Evolutionary conservation across 2,797 vertebrate species (phyloP).

Genomic region (Smutsia gigantea): DNA sequence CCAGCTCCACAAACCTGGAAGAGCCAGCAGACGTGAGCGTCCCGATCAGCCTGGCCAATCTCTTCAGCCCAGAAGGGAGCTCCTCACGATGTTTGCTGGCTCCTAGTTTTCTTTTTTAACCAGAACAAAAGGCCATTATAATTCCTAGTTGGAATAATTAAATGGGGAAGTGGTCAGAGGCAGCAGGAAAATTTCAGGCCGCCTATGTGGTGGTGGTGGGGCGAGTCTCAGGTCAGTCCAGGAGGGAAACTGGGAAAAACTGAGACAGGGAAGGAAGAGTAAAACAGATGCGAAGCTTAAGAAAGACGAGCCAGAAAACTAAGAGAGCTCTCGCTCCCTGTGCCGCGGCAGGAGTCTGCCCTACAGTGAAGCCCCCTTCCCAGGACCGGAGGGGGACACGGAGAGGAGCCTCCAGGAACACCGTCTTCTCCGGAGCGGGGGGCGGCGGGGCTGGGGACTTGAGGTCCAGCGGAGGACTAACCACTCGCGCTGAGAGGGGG

Average conservation of each 20-base stretch:
- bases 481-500: neutral
- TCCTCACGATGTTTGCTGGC: neutral
- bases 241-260: conserved; percentile 54
- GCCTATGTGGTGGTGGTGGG: neutral
- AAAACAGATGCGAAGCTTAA: conserved; percentile 35
- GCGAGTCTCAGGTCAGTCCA: conserved; percentile 19
- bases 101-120: neutral
- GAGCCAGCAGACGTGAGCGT: neutral
- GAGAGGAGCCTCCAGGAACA: too few relatives aligned
- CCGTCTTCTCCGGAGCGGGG: neutral
- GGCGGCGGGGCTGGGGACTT: too few relatives aligned
- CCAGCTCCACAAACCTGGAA: neutral
- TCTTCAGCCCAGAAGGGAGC: neutral
- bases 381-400: neutral
- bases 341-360: conserved; percentile 1
- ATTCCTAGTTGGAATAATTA: conserved; percentile 49
- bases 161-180: neutral
- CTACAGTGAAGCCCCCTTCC: neutral
- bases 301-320: neutral
- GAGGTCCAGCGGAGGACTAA: neutral
- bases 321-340: conserved; percentile 21
- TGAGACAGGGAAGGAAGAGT: neutral
- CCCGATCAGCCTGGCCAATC: neutral
- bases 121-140: neutral
- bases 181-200: conserved; percentile 62